Base-by-base conservation (phyloP, 2,113 vertebrate genomes). In the Pagrus major region DNA sequence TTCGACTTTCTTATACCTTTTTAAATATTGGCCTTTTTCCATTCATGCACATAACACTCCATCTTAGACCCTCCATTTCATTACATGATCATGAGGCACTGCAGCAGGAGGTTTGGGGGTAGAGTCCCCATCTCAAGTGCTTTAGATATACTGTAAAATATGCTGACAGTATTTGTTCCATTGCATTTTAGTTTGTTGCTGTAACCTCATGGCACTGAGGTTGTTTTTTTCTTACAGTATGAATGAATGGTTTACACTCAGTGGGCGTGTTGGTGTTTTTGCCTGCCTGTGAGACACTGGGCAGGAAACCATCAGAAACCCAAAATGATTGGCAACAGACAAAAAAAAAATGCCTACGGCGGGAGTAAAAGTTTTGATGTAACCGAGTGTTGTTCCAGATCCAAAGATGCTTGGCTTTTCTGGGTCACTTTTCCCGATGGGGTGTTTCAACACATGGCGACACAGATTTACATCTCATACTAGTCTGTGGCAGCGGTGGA, bases 371-470 rank as follows among this genome's bases (percentile, higher is more conserved):
- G 59, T 75, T 49, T 77, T 27, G 14, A 74, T 65, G 67, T 42
- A 49, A 61, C 27, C 9, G 18, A 25, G 15, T 66, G 58, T 71
- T 72, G 42, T 69, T 12, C 42, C 12, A 1, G 41, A 71, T 67
- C 74, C 33, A 82, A 73, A 78, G 51, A 75, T 51, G 59, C 16
- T 51, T 54, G 64, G 12, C 21, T 80, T 72, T 83, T 79, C 33
- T 46, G 64, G 68, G 41, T 79, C 68, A 39, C 12, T 51, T 39
- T 46, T 49, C 25, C 20, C 33, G 41, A 72, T 78, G 65, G 52
- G 35, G 71, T 1, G 35, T 79, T 89, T 85, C 71, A 87, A 54
- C 78, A 76, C 78, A 75, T 81, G 70, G 72, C 25, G 29, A 49
- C 58, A 25, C 35, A 21, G 42, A 59, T 83, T 89, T 59, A 71